Conservation (phyloP, 2,113 vertebrate genomes). For the Bubalus kerabau region DNA sequence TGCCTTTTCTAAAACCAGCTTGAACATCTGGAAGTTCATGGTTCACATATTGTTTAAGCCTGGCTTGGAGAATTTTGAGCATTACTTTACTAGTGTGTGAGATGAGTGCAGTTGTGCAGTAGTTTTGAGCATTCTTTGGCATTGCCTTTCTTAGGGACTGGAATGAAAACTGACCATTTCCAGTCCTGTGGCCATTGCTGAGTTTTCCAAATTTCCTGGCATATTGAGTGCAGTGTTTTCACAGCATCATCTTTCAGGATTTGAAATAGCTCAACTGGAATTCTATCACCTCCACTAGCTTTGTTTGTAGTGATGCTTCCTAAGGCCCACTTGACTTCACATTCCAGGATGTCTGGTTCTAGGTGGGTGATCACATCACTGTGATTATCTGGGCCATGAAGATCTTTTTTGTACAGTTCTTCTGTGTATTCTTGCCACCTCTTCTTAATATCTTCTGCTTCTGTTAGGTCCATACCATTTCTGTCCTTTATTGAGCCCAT, state of each 20-base stretch:
- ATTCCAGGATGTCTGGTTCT: not conserved
- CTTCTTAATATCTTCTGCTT: not conserved
- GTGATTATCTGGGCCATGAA: not conserved
- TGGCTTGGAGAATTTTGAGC: not conserved
- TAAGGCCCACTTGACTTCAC: not conserved
- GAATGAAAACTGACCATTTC: not conserved
- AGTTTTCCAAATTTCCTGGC: not conserved
- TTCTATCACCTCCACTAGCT: not conserved
- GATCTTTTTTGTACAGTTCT: not conserved
- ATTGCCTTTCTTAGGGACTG: not conserved
- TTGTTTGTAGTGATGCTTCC: not conserved
- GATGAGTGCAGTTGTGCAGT: not conserved
- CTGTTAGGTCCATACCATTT: not conserved
- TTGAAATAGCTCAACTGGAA: not conserved
- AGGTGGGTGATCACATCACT: not conserved
- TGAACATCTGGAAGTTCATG: fast-evolving
- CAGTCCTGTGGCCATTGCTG: not conserved
- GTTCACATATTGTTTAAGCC: not conserved
- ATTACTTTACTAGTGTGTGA: not conserved
- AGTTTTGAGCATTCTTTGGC: not conserved
- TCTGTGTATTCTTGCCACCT: not conserved
- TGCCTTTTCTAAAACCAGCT: not conserved
- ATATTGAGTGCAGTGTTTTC: not conserved
- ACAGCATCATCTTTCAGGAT: not conserved
- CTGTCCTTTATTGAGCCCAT: not conserved